Percentiles rank a stretch among this genome's conserved stretches.
Conservation (phyloP, 1,140 invertebrate genomes). For the Aphaenogaster floridana region DNA sequence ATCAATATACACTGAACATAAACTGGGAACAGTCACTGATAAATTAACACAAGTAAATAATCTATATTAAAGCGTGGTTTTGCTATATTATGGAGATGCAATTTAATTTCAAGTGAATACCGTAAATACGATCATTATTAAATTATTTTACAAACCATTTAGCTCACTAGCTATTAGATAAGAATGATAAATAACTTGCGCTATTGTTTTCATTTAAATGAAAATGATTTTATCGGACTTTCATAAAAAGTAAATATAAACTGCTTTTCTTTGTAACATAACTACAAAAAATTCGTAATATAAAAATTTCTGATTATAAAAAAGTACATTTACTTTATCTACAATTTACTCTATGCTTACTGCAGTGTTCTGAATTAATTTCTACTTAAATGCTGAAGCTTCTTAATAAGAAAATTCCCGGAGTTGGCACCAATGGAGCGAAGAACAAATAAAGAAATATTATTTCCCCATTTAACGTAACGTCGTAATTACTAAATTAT, state of each 20-base stretch:
- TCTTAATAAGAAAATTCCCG: neutral
- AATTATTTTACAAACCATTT: neutral
- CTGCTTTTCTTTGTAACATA: neutral
- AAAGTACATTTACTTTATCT: neutral
- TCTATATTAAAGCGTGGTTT: neutral
- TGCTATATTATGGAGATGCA: neutral
- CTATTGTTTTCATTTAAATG: neutral
- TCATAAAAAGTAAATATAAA: neutral
- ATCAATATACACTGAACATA: neutral
- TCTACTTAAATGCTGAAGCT: neutral
- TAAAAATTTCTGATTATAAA: neutral
- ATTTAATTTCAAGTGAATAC: neutral
- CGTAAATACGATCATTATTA: neutral
- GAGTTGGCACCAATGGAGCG: neutral
- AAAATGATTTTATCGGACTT: neutral
- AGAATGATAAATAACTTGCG: constrained; percentile 1
- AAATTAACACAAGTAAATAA: constrained; percentile 1
- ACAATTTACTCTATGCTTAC: neutral
- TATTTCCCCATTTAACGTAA: neutral
- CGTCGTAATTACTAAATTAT: constrained; percentile 5
- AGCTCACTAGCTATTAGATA: constrained; percentile 5
- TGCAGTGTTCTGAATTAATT: neutral
- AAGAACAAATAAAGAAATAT: constrained; percentile 36
- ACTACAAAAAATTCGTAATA: neutral
- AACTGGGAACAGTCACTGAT: neutral